A percentile compares a stretch with the other conserved stretches of the same genome.
phyloP scores from a whole-genome alignment of 1,140 invertebrate genomes.

The Cotesia typhae region DNA sequence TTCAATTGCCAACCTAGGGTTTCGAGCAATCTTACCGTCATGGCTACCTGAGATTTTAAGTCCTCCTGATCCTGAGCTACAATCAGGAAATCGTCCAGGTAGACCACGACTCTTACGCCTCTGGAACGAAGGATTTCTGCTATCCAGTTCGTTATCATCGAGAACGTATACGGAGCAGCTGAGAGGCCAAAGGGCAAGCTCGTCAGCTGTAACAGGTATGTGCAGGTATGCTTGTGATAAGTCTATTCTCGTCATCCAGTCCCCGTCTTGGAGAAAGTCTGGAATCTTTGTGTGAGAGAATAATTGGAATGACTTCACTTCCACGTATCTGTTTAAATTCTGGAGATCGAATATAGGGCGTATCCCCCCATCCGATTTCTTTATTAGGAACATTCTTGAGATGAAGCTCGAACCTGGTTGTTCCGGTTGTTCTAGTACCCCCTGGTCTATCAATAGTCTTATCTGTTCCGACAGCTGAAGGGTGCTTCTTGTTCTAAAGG shows the following conservation, averaged over 20 bases:
- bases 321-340: conserved; percentile 44
- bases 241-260: conserved; percentile 52
- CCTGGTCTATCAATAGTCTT: conserved; percentile 30
- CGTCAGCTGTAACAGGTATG: conserved; percentile 46
- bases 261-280: conserved; percentile 46
- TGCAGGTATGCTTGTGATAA: conserved; percentile 51
- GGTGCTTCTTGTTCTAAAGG: conserved; percentile 39
- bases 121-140: conserved; percentile 44
- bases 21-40: conserved; percentile 34
- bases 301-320: conserved; percentile 44
- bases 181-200: conserved; percentile 47
- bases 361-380: conserved; percentile 34
- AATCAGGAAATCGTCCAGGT: conserved; percentile 49
- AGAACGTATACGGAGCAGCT: conserved; percentile 50
- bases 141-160: conserved; percentile 52
- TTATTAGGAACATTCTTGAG: conserved; percentile 50
- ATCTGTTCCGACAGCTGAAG: conserved; percentile 41
- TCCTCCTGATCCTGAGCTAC: conserved; percentile 42
- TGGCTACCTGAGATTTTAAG: conserved; percentile 31
- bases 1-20: conserved; percentile 50
- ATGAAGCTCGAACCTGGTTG: conserved; percentile 43
- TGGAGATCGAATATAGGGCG: conserved; percentile 50
- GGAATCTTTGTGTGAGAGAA: conserved; percentile 45
- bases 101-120: conserved; percentile 44
- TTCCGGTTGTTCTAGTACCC: conserved; percentile 38